Evolutionary conservation across 30 jellyfish, hydroid and myxozoan genomes (phyloP).

Genomic region (Phacellophora camtschatica): DNA sequence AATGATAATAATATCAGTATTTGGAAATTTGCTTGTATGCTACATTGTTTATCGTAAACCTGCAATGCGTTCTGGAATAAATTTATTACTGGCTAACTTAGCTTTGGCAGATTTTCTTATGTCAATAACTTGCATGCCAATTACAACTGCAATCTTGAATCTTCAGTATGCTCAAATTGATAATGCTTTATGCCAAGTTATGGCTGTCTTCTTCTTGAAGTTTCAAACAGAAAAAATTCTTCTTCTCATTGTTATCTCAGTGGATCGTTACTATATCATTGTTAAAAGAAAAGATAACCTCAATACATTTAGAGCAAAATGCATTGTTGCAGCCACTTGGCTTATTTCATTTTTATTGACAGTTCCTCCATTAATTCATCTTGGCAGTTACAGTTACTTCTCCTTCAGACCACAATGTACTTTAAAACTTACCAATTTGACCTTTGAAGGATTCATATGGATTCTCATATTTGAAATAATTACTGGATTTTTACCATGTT

Average conservation of each 20-base stretch:
- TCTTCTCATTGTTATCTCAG: conserved; percentile 69
- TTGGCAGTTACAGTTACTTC: conserved; percentile 50
- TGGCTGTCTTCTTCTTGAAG: conserved; percentile 64
- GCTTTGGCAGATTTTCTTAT: conserved; percentile 81
- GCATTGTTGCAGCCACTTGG: conserved; percentile 70
- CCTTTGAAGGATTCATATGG: conserved; percentile 5
- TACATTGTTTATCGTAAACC: conserved; percentile 84
- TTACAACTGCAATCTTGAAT: conserved; percentile 58
- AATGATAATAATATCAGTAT: conserved; percentile 57
- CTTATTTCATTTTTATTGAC: conserved; percentile 45
- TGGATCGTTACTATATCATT: conserved; percentile 86
- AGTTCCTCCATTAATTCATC: conserved; percentile 74
- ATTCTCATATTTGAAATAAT: conserved; percentile 11
- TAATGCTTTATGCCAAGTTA: conserved; percentile 39
- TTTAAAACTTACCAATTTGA: not conserved
- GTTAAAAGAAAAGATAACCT: conserved; percentile 84
- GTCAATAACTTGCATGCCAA: conserved; percentile 65
- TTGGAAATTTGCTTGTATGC: conserved; percentile 82
- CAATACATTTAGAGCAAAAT: conserved; percentile 79
- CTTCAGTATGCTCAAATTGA: conserved; percentile 40
- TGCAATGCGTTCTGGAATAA: conserved; percentile 96
- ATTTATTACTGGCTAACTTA: conserved; percentile 85
- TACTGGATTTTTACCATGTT: conserved; percentile 67
- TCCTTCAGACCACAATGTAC: conserved; percentile 76
- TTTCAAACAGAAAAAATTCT: conserved; percentile 82